Conservation (phyloP, 1,140 invertebrate species). For the Drosophila trapezifrons region DNA sequence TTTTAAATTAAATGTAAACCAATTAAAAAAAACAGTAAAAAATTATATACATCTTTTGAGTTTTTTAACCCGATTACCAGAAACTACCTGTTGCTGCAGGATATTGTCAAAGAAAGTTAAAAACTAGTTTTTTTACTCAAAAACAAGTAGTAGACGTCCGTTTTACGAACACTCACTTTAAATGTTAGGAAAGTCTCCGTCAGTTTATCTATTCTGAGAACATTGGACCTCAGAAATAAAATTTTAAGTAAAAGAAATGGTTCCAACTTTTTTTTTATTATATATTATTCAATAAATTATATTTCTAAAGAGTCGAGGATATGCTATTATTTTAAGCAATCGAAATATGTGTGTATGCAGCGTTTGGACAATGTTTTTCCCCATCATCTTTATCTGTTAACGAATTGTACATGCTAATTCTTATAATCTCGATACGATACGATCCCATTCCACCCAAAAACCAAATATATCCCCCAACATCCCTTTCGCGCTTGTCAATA, state of each 20-base stretch:
- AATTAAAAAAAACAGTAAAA: neutral
- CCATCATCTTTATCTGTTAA: slow-evolving; percentile 32
- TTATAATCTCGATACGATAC: slow-evolving; percentile 24
- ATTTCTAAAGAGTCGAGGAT: neutral
- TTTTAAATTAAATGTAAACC: neutral
- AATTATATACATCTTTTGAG: neutral
- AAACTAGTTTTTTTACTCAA: too few species aligned
- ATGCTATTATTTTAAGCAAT: slow-evolving; percentile 3
- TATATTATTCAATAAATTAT: too few species aligned
- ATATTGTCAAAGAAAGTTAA: neutral
- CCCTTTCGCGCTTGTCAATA: slow-evolving; percentile 62
- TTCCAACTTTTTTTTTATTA: too few species aligned
- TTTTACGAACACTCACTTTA: neutral
- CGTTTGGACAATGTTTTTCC: slow-evolving; percentile 29
- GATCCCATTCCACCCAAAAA: slow-evolving; percentile 26
- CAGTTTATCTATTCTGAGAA: neutral
- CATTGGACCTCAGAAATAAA: too few species aligned
- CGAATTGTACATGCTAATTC: slow-evolving; percentile 44
- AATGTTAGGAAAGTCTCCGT: neutral
- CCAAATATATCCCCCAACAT: slow-evolving; percentile 17
- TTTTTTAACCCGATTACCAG: too few species aligned
- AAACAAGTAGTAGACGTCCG: too few species aligned
- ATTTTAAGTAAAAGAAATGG: too few species aligned
- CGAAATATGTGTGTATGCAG: slow-evolving; percentile 45
- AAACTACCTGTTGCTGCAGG: neutral